Evolutionary conservation across 2,888 invertebrate species (phyloP).

Genomic region (Ophonus ardosiacus): DNA sequence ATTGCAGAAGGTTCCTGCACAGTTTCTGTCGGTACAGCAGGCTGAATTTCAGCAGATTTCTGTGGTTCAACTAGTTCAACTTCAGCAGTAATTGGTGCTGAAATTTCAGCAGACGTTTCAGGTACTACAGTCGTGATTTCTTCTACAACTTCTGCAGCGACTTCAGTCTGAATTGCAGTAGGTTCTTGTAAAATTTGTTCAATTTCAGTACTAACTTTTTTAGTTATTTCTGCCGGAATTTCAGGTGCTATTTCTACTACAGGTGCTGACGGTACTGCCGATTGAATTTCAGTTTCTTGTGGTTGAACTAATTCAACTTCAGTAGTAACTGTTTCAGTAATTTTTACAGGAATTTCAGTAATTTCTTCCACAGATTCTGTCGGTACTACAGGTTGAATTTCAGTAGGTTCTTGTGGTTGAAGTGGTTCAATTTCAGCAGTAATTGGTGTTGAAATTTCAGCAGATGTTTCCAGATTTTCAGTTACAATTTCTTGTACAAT

Average conservation of each 20-base stretch:
- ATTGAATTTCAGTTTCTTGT: constrained; percentile 5
- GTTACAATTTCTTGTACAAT: background rate
- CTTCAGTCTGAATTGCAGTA: too few relatives aligned
- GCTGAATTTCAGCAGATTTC: background rate
- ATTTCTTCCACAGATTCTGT: constrained; percentile 14
- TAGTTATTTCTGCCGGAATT: too few relatives aligned
- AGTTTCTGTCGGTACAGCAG: too few relatives aligned
- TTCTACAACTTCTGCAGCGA: background rate
- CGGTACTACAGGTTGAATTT: too few relatives aligned
- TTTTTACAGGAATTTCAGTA: background rate
- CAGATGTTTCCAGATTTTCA: background rate
- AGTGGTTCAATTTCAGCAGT: background rate
- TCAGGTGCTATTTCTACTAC: too few relatives aligned
- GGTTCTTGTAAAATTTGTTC: too few relatives aligned
- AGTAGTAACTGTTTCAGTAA: background rate
- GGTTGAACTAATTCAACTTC: constrained; percentile 17
- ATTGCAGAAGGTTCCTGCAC: background rate
- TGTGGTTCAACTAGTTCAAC: background rate
- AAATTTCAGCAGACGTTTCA: background rate
- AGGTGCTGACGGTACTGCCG: background rate
- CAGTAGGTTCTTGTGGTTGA: background rate
- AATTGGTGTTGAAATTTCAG: background rate
- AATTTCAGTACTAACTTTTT: too few relatives aligned
- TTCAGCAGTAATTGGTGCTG: background rate
- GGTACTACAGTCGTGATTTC: background rate